Evolutionary conservation across 2,888 invertebrate species (phyloP).

Genomic region (Cephus runcator): DNA sequence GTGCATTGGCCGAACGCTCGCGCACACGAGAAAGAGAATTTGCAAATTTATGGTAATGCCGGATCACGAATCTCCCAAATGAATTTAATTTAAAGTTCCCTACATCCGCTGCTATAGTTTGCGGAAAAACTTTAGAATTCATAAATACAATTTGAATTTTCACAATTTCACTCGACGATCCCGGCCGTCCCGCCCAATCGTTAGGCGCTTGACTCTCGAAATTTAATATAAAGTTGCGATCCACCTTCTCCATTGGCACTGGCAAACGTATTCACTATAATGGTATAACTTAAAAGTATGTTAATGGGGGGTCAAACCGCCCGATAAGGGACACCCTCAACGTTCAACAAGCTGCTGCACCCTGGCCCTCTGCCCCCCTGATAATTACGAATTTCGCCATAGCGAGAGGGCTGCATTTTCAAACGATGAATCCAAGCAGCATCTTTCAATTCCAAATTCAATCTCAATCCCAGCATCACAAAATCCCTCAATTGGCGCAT

Average conservation of each 20-base stretch:
- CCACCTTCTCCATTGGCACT: not conserved
- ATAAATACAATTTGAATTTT: constrained; percentile 54
- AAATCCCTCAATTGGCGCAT: too few relatives aligned
- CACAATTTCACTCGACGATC: constrained; percentile 24
- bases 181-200: constrained; percentile 26
- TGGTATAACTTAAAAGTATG: constrained; percentile 21
- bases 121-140: constrained; percentile 52
- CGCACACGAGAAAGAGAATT: constrained; percentile 27
- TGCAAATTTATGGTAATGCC: constrained; percentile 58
- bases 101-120: constrained; percentile 38
- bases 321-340: constrained; percentile 15
- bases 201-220: constrained; percentile 28
- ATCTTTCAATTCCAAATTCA: too few relatives aligned
- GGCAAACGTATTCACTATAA: too few relatives aligned
- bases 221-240: constrained; percentile 35
- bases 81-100: constrained; percentile 59
- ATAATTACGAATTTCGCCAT: not conserved
- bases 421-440: too few relatives aligned
- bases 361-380: not conserved
- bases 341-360: constrained; percentile 1
- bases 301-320: constrained; percentile 11
- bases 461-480: too few relatives aligned
- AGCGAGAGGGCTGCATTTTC: too few relatives aligned
- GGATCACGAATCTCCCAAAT: constrained; percentile 56
- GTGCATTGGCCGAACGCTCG: not conserved